A percentile compares a stretch with the other conserved stretches of the same genome.
These are phyloP conservation scores for Azorinus chamasolen DNA, from an alignment of 2,888 invertebrate species.

Conservation along the genomic window DNA sequence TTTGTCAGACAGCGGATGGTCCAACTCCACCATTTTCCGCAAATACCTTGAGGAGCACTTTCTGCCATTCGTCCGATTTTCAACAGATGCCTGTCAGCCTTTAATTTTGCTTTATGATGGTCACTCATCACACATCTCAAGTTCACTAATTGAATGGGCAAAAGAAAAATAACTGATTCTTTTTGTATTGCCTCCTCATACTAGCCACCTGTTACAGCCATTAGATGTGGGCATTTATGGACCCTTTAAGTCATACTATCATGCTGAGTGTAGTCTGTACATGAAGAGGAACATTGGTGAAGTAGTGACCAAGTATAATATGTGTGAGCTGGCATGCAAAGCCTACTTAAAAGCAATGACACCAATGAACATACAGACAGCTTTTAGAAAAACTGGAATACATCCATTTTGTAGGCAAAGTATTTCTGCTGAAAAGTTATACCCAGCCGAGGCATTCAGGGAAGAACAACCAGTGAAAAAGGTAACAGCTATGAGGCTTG, in stretches of 20 bases:
- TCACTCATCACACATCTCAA: conserved; percentile 10
- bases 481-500: conserved; percentile 5
- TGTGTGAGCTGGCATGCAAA: too few relatives aligned
- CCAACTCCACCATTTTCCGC: conserved; percentile 33
- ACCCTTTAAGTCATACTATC: too few relatives aligned
- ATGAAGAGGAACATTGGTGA: too few relatives aligned
- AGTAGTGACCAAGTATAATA: too few relatives aligned
- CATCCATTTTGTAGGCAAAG: neutral
- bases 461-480: conserved; percentile 7
- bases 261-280: too few relatives aligned
- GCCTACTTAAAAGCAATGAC: too few relatives aligned
- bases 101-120: conserved; percentile 34
- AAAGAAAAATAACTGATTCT: conserved; percentile 26
- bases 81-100: conserved; percentile 1
- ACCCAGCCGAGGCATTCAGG: conserved; percentile 3
- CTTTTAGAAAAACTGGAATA: neutral
- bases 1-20: conserved; percentile 40
- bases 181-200: too few relatives aligned
- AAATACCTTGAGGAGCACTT: conserved; percentile 38
- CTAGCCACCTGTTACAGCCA: too few relatives aligned
- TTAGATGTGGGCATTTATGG: too few relatives aligned
- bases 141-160: conserved; percentile 27
- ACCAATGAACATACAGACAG: too few relatives aligned
- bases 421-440: neutral
- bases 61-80: conserved; percentile 18